Conservation (phyloP, 35 echinoderm and acorn worm genomes). For the Ptychodera flava region DNA sequence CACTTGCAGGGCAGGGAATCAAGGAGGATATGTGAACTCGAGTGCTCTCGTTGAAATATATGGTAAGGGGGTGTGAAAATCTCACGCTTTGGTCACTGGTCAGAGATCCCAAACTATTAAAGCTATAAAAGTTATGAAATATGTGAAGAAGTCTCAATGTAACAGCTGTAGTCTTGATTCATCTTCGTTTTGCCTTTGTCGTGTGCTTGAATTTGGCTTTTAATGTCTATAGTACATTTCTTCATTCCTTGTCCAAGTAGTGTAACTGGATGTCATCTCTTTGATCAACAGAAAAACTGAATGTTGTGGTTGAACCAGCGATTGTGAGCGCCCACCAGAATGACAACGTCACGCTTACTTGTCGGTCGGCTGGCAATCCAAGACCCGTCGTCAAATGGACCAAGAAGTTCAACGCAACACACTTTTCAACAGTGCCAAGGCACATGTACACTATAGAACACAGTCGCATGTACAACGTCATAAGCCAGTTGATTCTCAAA, state of each 20-base stretch:
- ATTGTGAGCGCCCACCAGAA: background rate
- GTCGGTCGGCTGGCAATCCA: background rate
- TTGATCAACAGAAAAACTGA: background rate
- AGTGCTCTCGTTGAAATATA: background rate
- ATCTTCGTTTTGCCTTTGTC: too few species aligned
- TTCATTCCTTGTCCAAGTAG: too few species aligned
- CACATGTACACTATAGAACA: background rate
- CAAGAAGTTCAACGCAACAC: background rate
- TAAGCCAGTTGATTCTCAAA: background rate
- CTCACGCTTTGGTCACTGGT: too few species aligned
- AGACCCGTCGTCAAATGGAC: background rate
- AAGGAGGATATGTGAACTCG: background rate
- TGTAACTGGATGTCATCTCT: too few species aligned
- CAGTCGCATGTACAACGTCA: background rate
- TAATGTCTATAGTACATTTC: too few species aligned
- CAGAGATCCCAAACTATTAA: too few species aligned
- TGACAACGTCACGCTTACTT: background rate
- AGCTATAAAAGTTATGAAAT: too few species aligned
- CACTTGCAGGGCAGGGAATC: slow-evolving; percentile 3
- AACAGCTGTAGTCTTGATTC: too few species aligned
- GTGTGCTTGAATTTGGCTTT: too few species aligned
- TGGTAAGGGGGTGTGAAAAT: too few species aligned
- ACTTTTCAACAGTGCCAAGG: background rate
- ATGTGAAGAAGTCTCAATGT: too few species aligned
- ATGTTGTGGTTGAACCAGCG: background rate